Percentiles rank a stretch among this genome's conserved stretches.
phyloP scores from a whole-genome alignment of 1,140 invertebrate genomes.

The Brachionus sp. region DNA sequence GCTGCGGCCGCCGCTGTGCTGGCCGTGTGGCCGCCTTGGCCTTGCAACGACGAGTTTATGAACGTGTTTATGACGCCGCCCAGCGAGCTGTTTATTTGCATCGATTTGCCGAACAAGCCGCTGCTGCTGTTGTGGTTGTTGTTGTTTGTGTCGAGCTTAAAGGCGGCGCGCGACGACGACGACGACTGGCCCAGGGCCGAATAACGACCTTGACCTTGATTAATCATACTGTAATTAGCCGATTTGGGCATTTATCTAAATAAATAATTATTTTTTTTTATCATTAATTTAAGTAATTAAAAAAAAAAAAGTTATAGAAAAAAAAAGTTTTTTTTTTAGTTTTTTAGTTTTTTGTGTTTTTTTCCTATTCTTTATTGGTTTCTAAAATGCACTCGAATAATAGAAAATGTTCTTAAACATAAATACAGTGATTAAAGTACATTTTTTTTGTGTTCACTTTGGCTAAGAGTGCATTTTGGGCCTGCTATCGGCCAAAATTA shows the following conservation, averaged over 20 bases:
- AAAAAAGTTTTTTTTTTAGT: not conserved
- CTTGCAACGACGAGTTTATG: not conserved
- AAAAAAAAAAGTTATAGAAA: not conserved
- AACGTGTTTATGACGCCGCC: constrained; percentile 24
- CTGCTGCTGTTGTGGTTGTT: not conserved
- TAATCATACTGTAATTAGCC: not conserved
- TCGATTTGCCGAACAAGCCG: not conserved
- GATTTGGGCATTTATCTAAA: constrained; percentile 28
- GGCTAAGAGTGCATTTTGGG: constrained; percentile 11
- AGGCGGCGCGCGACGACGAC: not conserved
- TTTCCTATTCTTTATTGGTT: not conserved
- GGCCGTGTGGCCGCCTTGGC: not conserved
- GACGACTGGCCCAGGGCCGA: not conserved
- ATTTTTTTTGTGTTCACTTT: not conserved
- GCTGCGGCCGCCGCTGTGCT: constrained; percentile 6
- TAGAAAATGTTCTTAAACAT: constrained; percentile 8
- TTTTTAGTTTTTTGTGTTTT: not conserved
- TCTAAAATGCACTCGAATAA: not conserved
- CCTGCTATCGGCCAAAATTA: not conserved
- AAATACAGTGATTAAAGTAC: constrained; percentile 19
- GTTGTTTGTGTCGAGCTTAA: constrained; percentile 2
- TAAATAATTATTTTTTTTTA: not conserved
- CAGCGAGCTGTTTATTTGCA: not conserved
- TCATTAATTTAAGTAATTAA: too few species aligned
- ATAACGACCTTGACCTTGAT: not conserved